Percentiles rank a stretch among this genome's conserved stretches.
These are phyloP conservation scores for Ophioninae sp. DNA, from an alignment of 2,888 invertebrate species.

Conservation along the genomic window DNA sequence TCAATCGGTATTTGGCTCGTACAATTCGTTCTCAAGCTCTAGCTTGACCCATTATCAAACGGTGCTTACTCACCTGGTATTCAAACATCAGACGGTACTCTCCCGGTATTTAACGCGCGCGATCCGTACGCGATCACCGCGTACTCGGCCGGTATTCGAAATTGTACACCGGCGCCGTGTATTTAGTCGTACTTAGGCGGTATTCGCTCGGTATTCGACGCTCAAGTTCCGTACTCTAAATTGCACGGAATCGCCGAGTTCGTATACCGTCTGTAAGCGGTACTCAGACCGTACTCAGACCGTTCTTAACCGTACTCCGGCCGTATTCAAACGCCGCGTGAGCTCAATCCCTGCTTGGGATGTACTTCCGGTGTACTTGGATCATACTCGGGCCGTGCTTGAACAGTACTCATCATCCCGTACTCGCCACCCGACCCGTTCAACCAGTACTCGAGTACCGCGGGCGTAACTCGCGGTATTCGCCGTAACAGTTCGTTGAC, in stretches of 20 bases:
- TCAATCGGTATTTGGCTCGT: neutral
- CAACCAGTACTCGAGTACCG: neutral
- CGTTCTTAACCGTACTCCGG: neutral
- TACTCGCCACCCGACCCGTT: neutral
- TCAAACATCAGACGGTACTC: no score
- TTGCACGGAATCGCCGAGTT: no score
- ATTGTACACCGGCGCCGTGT: neutral
- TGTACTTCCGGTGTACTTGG: no score
- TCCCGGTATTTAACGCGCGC: no score
- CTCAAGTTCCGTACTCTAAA: no score
- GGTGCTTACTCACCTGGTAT: no score
- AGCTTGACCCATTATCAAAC: no score
- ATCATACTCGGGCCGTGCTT: neutral
- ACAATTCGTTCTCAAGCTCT: no score
- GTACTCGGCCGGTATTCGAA: neutral
- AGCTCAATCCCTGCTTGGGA: no score
- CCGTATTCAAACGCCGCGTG: neutral
- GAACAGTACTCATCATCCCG: neutral
- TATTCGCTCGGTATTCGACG: neutral
- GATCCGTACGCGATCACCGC: neutral
- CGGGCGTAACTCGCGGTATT: neutral
- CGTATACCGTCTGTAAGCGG: neutral
- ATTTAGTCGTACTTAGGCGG: neutral
- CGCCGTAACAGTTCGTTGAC: neutral
- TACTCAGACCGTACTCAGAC: neutral